Evolutionary conservation across 2,113 vertebrate species (phyloP).

Genomic region (crab-eating macaque (Macaca fascicularis)): T2T-MFA8v1.1 NC_088376.1:83116001-83116500

Average conservation of each 20-base stretch:
- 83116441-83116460: background rate
- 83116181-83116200: background rate
- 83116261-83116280: slow-evolving; percentile 99
- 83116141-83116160: background rate
- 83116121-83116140: background rate
- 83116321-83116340: slow-evolving; percentile 97
- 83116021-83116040: background rate
- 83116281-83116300: slow-evolving; percentile 95
- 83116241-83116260: background rate
- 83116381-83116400: slow-evolving; percentile 39
- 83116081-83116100: background rate
- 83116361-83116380: slow-evolving; percentile 92
- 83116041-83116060: background rate
- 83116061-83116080: background rate
- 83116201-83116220: background rate
- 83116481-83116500: background rate
- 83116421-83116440: background rate
- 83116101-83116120: slow-evolving; percentile 22
- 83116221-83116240: background rate
- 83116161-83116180: background rate
- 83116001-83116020: background rate
- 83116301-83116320: slow-evolving; percentile 97
- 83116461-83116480: background rate
- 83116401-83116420: background rate
- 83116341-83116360: slow-evolving; percentile 95